phyloP scores from a whole-genome alignment of 2,797 vertebrate species.

The Brachyalestes nurse region DNA sequence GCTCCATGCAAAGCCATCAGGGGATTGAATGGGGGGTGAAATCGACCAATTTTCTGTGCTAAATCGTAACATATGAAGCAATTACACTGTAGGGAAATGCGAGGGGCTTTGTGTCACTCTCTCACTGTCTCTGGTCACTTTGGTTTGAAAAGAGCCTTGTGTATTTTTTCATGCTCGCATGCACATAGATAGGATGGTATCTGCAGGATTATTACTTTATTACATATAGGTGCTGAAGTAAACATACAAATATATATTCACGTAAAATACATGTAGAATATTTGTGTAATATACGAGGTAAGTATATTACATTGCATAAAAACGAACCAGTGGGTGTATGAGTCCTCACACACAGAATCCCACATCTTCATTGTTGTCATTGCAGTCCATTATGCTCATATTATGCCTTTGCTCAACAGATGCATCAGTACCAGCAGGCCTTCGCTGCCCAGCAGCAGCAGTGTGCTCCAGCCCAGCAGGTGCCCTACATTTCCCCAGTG shows the following conservation, averaged over 20 bases:
- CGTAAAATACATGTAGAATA: too few relatives aligned
- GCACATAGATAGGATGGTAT: neutral
- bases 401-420: constrained; percentile 70
- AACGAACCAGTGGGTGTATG: constrained; percentile 42
- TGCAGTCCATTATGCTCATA: constrained; percentile 67
- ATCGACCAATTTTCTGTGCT: constrained; percentile 66
- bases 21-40: constrained; percentile 74
- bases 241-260: too few relatives aligned
- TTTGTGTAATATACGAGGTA: too few relatives aligned
- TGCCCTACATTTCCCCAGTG: constrained; percentile 86
- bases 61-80: constrained; percentile 73
- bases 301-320: neutral
- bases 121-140: constrained; percentile 24
- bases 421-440: constrained; percentile 93
- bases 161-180: neutral
- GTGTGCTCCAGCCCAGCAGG: constrained; percentile 78
- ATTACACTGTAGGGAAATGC: constrained; percentile 66
- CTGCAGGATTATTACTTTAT: neutral
- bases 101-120: constrained; percentile 37
- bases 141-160: neutral
- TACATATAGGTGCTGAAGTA: too few relatives aligned
- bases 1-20: constrained; percentile 70
- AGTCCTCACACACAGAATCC: constrained; percentile 50
- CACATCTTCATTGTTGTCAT: constrained; percentile 59
- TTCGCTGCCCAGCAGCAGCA: constrained; percentile 83